Conservation (phyloP, 2,113 vertebrate species). For the Salvelinus fontinalis region DNA sequence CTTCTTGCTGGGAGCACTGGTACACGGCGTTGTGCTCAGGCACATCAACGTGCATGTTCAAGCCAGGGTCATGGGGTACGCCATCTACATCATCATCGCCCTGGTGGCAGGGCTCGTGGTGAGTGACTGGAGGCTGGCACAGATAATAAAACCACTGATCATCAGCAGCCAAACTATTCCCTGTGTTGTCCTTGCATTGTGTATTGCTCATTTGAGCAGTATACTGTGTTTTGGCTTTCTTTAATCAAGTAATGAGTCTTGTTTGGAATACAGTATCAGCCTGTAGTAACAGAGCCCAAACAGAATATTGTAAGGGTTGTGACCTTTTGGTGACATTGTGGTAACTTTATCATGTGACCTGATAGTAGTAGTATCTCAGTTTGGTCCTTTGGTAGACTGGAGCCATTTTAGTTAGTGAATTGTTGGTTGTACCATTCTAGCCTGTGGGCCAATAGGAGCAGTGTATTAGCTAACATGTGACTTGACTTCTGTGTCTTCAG, state of each 20-base stretch:
- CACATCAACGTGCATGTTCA: constrained; percentile 68
- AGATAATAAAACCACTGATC: background rate
- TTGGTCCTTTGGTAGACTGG: background rate
- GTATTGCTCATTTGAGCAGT: background rate
- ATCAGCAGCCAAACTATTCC: background rate
- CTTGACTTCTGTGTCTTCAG: constrained; percentile 48
- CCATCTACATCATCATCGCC: constrained; percentile 78
- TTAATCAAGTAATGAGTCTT: too few relatives aligned
- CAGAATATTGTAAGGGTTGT: background rate
- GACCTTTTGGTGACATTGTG: background rate
- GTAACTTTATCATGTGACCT: background rate
- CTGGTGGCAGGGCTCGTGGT: constrained; percentile 83
- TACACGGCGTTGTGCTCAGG: constrained; percentile 84
- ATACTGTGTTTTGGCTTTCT: background rate
- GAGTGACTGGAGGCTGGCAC: constrained; percentile 24
- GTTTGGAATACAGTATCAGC: too few relatives aligned
- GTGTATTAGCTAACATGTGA: background rate
- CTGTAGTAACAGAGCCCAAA: background rate
- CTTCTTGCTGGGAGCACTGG: constrained; percentile 80
- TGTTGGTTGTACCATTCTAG: background rate
- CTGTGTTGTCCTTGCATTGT: too few relatives aligned
- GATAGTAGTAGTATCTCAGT: background rate
- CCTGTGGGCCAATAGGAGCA: background rate
- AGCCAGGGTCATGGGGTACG: constrained; percentile 73
- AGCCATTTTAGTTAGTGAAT: background rate